phyloP scores from a whole-genome alignment of 2,888 invertebrate species.

The Parnassius glacialis region DNA sequence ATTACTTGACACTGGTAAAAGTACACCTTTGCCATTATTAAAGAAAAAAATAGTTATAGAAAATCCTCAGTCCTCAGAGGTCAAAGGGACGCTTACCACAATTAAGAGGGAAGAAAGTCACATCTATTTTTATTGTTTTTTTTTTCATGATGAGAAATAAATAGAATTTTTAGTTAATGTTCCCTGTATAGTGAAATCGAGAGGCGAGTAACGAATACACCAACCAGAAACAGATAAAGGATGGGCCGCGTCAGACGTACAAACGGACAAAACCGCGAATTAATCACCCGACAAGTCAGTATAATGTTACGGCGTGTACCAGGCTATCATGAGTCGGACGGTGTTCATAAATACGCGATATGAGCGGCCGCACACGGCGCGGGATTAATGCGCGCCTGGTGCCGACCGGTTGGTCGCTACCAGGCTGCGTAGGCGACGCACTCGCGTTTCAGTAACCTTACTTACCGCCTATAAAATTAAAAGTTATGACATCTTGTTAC shows the following conservation, averaged over 20 bases:
- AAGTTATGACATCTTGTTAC: constrained; percentile 9
- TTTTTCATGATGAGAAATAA: no score
- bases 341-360: constrained; percentile 74
- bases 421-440: constrained; percentile 59
- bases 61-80: no score
- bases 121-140: no score
- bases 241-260: constrained; percentile 38
- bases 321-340: constrained; percentile 56
- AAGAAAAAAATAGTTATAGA: no score
- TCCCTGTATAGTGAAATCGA: constrained; percentile 12
- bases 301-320: constrained; percentile 62
- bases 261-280: constrained; percentile 49
- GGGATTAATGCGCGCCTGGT: constrained; percentile 65
- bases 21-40: no score
- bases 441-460: constrained; percentile 33
- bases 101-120: no score
- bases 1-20: no score
- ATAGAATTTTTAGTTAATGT: constrained; percentile 1
- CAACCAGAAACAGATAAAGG: constrained; percentile 32
- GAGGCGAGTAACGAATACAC: constrained; percentile 27
- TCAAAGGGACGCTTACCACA: no score
- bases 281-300: constrained; percentile 60
- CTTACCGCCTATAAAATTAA: constrained; percentile 14
- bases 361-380: constrained; percentile 72
- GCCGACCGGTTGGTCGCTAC: constrained; percentile 43